Percentiles rank a stretch among this genome's conserved stretches.
phyloP scores from a whole-genome alignment of 2,888 invertebrate genomes.

The Reticulitermes lucifugus region DNA sequence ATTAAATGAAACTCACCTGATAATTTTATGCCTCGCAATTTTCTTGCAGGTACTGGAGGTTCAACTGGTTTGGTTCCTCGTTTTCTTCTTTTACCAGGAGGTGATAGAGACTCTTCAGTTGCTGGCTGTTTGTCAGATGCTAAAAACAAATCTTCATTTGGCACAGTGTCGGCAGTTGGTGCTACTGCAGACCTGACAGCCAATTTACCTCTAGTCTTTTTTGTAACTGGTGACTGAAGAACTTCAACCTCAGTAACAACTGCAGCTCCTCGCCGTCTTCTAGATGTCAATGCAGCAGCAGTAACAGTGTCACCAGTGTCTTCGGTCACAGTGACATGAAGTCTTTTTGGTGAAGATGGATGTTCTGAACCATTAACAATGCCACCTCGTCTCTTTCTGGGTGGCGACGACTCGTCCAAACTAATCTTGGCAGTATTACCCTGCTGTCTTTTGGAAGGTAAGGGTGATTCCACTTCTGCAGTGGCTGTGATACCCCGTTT shows the following conservation, averaged over 20 bases:
- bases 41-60: neutral
- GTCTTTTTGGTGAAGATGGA: neutral
- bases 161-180: neutral
- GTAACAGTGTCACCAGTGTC: too few relatives aligned
- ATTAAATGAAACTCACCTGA: constrained; percentile 1
- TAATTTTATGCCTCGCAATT: neutral
- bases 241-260: neutral
- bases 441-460: neutral
- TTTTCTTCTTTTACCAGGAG: neutral
- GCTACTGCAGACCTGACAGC: neutral
- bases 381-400: neutral
- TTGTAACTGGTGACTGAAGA: neutral
- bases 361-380: neutral
- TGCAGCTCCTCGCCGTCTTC: neutral
- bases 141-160: neutral
- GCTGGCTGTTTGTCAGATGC: neutral
- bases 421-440: neutral
- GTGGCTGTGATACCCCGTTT: neutral
- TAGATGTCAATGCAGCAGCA: neutral
- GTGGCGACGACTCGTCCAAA: neutral
- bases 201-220: neutral
- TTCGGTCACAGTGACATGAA: neutral
- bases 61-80: neutral
- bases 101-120: neutral
- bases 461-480: neutral